Percentiles rank a stretch among this genome's conserved stretches.
phyloP scores from a whole-genome alignment of 2,113 vertebrate genomes.

The Acrocephalus arundinaceus region DNA sequence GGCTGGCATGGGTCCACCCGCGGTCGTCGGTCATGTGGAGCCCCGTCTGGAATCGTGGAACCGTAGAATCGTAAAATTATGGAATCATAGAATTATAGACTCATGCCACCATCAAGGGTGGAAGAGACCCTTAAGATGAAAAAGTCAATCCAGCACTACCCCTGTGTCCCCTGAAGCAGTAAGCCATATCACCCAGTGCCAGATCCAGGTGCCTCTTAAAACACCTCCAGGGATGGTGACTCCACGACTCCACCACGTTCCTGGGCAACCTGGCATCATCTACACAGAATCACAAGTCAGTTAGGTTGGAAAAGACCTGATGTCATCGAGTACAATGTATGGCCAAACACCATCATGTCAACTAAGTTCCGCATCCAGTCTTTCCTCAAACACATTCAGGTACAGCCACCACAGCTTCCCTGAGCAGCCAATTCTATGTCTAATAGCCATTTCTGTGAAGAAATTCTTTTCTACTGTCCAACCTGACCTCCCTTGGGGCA shows the following conservation, averaged over 20 bases:
- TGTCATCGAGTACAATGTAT: background rate
- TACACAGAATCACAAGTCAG: background rate
- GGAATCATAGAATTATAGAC: rapidly evolving
- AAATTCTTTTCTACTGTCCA: background rate
- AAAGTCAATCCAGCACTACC: background rate
- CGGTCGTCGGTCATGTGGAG: rapidly evolving
- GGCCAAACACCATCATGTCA: background rate
- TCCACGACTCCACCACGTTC: background rate
- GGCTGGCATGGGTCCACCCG: rapidly evolving
- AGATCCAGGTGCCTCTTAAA: background rate
- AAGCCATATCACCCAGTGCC: rapidly evolving
- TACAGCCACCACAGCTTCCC: no score
- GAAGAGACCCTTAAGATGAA: background rate
- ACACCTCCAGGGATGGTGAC: no score
- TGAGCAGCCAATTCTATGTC: background rate
- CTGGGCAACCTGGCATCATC: background rate
- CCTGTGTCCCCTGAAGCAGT: background rate
- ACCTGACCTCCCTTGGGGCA: no score
- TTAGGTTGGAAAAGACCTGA: background rate
- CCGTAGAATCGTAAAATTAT: rapidly evolving
- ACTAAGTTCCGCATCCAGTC: background rate
- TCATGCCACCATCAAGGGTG: background rate
- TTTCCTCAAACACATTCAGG: background rate
- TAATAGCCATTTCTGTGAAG: background rate
- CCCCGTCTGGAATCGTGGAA: rapidly evolving